Percentiles rank a stretch among this genome's conserved stretches.
These are phyloP conservation scores for Acrocephalus arundinaceus DNA, from an alignment of 2,113 vertebrate genomes.

Conservation along the genomic window DNA sequence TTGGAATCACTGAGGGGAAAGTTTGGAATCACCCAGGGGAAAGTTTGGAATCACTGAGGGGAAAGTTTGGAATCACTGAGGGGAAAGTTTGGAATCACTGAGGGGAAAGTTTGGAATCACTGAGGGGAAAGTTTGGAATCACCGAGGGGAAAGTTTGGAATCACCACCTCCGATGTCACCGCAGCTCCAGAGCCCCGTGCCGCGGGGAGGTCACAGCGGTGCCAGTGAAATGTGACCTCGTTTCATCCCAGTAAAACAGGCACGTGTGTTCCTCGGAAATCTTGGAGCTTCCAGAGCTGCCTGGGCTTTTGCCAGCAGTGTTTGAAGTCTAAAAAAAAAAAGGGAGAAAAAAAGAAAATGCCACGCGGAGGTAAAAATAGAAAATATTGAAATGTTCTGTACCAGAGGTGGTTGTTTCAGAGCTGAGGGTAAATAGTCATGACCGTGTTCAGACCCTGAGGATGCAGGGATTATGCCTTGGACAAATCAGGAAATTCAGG, in stretches of 20 bases:
- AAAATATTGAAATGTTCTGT: background rate
- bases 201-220: background rate
- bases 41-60: too few relatives aligned
- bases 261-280: background rate
- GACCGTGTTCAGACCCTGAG: background rate
- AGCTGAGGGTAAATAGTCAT: background rate
- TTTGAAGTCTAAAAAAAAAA: background rate
- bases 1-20: too few relatives aligned
- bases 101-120: too few relatives aligned
- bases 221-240: rapidly evolving
- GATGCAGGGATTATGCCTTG: background rate
- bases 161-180: background rate
- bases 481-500: background rate
- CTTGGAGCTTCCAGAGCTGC: background rate
- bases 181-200: background rate
- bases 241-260: background rate
- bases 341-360: background rate
- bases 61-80: too few relatives aligned
- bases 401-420: background rate
- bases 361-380: background rate
- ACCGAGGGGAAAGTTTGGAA: too few relatives aligned
- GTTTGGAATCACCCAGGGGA: too few relatives aligned
- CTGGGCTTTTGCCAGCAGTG: background rate
- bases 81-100: too few relatives aligned
- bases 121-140: too few relatives aligned